Evolutionary conservation across 92 coral and sea anemone species (phyloP).

Genomic region (Nematostella vectensis): DNA sequence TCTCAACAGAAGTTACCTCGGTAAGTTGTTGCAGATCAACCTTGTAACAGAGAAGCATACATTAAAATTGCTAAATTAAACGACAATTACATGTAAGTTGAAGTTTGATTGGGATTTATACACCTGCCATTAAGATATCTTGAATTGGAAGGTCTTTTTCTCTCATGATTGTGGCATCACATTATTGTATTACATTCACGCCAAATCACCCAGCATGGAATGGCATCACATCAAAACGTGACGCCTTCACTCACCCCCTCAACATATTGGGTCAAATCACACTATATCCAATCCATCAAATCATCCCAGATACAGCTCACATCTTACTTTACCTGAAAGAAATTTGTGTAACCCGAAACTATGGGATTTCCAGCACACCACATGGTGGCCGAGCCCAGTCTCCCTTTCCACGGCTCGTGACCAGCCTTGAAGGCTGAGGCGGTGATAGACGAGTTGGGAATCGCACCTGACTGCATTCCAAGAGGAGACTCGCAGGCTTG

Average conservation of each 20-base stretch:
- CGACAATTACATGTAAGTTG: no score
- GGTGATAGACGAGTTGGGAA: conserved; percentile 14
- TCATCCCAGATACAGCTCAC: no score
- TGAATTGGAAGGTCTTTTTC: background rate
- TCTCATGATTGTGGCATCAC: no score
- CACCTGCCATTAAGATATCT: background rate
- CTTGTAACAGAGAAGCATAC: background rate
- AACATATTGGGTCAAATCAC: no score
- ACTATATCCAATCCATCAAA: no score
- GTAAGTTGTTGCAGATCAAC: background rate
- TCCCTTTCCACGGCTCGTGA: conserved; percentile 27
- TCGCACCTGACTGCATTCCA: conserved; percentile 32
- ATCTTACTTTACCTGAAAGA: no score
- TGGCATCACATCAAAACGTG: no score
- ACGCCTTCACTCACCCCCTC: no score
- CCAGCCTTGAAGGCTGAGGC: conserved; percentile 30
- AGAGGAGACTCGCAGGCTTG: conserved; percentile 37
- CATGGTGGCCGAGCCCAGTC: conserved; percentile 16
- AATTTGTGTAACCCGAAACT: background rate
- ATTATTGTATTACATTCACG: no score
- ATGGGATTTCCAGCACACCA: conserved; percentile 10
- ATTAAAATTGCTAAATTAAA: background rate
- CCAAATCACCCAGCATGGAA: no score
- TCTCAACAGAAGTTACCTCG: conserved; percentile 3
- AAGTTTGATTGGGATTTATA: no score